Evolutionary conservation across 2,113 vertebrate genomes (phyloP).

Genomic region (Chaetorhynchus papuensis): DNA sequence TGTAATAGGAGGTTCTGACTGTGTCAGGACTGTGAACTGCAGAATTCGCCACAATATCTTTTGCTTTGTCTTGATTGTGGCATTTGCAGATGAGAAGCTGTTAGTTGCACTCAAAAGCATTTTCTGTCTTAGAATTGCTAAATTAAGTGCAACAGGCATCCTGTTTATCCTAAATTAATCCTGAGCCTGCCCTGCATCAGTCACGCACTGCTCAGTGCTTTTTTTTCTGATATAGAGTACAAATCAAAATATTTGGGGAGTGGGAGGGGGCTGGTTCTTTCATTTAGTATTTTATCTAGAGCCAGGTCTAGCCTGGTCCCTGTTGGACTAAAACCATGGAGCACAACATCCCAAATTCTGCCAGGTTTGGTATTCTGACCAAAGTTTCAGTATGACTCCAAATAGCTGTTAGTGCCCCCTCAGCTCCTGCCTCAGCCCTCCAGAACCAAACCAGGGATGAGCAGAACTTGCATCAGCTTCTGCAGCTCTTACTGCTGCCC

Average conservation of each 20-base stretch:
- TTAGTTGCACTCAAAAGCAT: not conserved
- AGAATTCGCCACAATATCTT: conserved; percentile 19
- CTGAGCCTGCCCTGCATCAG: conserved; percentile 1
- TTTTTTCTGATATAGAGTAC: not conserved
- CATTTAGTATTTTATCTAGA: not conserved
- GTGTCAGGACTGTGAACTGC: conserved; percentile 38
- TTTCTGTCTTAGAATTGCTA: not conserved
- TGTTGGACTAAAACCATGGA: not conserved
- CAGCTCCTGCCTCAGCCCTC: not conserved
- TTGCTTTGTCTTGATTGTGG: conserved; percentile 17
- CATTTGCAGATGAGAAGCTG: conserved; percentile 34
- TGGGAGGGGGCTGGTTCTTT: not conserved
- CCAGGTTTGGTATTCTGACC: not conserved
- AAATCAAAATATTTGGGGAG: not conserved
- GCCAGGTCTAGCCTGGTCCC: not conserved
- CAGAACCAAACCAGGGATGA: not conserved
- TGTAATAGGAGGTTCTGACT: conserved; percentile 7
- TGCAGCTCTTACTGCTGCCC: not conserved
- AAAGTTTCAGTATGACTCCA: not conserved
- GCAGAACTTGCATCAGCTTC: not conserved
- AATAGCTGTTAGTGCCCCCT: not conserved
- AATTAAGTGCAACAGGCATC: not conserved
- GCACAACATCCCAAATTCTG: not conserved
- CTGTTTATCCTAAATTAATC: conserved; percentile 17
- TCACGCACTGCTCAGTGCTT: not conserved